phyloP scores from a whole-genome alignment of 2,797 vertebrate species.

The Luscinia luscinia region DNA sequence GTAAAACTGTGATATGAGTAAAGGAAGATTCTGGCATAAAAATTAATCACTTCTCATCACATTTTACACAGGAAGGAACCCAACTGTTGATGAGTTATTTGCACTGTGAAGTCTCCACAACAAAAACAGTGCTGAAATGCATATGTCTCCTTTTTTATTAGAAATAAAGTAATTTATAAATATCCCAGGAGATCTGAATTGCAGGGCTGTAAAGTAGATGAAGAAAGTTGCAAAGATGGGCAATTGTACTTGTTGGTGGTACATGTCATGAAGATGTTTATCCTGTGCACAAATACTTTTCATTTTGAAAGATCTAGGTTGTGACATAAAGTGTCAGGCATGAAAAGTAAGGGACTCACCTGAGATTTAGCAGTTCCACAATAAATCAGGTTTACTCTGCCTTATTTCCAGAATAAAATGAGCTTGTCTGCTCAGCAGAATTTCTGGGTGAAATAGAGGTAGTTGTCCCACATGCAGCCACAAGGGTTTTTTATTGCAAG shows the following conservation, averaged over 20 bases:
- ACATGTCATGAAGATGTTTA: not conserved
- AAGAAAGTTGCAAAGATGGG: not conserved
- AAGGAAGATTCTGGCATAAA: not conserved
- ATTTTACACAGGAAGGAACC: not conserved
- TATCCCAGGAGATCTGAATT: not conserved
- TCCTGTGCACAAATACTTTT: not conserved
- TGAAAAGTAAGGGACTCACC: not conserved
- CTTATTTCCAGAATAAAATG: not conserved
- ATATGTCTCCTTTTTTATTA: not conserved
- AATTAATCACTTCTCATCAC: not conserved
- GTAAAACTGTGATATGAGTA: not conserved
- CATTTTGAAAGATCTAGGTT: not conserved
- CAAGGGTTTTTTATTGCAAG: not conserved
- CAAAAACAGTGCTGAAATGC: not conserved
- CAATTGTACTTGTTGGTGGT: not conserved
- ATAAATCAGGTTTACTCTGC: not conserved
- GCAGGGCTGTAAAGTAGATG: fast-evolving
- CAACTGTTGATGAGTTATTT: not conserved
- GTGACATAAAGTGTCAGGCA: not conserved
- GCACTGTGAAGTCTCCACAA: not conserved
- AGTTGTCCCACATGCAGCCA: not conserved
- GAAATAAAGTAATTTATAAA: not conserved
- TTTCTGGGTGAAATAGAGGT: not conserved
- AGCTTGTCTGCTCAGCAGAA: not conserved
- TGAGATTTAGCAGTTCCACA: not conserved